A percentile compares a stretch with the other conserved stretches of the same genome.
phyloP scores from a whole-genome alignment of 2,113 vertebrate species.

The Ceuthmochares aereus region DNA sequence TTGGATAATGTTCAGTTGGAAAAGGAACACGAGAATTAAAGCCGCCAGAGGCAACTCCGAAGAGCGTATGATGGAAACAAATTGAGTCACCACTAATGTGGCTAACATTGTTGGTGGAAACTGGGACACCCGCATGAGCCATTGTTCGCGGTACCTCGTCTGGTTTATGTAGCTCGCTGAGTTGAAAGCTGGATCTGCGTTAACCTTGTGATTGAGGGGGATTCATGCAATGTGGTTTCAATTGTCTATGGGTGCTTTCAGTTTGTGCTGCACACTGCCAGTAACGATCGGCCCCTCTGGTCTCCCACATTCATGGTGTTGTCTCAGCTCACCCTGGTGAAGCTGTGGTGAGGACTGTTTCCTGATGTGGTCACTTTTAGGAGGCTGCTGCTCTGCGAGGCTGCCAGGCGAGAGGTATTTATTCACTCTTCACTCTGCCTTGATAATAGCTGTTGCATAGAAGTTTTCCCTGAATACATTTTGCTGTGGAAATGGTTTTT shows the following conservation, averaged over 20 bases:
- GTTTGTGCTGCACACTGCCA: background rate
- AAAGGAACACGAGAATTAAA: background rate
- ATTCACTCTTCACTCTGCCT: slow-evolving; percentile 4
- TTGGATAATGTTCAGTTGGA: background rate
- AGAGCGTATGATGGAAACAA: slow-evolving; percentile 52
- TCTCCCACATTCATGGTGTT: background rate
- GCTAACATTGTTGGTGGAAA: slow-evolving; percentile 60
- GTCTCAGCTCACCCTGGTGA: slow-evolving; percentile 17
- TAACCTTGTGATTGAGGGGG: slow-evolving; percentile 44
- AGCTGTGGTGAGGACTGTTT: background rate
- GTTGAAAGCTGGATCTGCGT: slow-evolving; percentile 46
- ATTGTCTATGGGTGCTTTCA: slow-evolving; percentile 31
- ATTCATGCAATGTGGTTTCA: slow-evolving; percentile 50
- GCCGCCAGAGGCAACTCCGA: slow-evolving; percentile 44
- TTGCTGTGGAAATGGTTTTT: background rate
- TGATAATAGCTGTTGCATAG: background rate
- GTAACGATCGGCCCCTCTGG: background rate
- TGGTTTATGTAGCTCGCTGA: slow-evolving; percentile 57
- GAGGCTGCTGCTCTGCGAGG: background rate
- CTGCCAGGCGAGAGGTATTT: background rate
- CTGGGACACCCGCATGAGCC: slow-evolving; percentile 44
- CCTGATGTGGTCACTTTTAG: slow-evolving; percentile 14
- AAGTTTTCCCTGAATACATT: background rate
- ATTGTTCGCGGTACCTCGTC: slow-evolving; percentile 59
- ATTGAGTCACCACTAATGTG: slow-evolving; percentile 43